These are phyloP conservation scores for Odocoileus hemionus DNA, from an alignment of 2,113 vertebrate species.

Conservation along the genomic window DNA sequence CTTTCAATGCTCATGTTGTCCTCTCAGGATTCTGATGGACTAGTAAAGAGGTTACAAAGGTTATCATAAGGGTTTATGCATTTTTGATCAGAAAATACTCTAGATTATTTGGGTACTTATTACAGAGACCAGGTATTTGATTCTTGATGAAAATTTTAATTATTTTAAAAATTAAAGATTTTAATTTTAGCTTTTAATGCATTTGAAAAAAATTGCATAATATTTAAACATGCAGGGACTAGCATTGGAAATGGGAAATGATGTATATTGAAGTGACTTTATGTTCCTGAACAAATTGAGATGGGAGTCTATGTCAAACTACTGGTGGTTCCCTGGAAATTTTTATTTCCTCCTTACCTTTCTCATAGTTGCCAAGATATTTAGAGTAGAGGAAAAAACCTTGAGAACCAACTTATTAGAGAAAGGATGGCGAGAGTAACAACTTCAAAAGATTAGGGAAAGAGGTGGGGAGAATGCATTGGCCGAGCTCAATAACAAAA, in stretches of 20 bases:
- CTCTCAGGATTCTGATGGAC: background rate
- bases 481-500: background rate
- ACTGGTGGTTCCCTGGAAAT: no score
- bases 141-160: background rate
- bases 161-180: background rate
- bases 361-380: background rate
- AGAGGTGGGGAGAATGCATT: background rate
- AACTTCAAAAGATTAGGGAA: background rate
- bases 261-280: background rate
- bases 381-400: background rate
- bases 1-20: background rate
- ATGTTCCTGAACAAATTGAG: background rate
- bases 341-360: background rate
- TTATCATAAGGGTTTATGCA: background rate
- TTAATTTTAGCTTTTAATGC: background rate
- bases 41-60: background rate
- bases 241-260: background rate
- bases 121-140: background rate
- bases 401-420: background rate
- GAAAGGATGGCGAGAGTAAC: background rate
- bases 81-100: background rate
- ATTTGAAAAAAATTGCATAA: background rate
- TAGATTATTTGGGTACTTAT: background rate
- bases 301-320: background rate
- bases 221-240: background rate